These are phyloP conservation scores for Pavo muticus DNA, from an alignment of 2,113 vertebrate genomes.

Conservation along the genomic window DNA sequence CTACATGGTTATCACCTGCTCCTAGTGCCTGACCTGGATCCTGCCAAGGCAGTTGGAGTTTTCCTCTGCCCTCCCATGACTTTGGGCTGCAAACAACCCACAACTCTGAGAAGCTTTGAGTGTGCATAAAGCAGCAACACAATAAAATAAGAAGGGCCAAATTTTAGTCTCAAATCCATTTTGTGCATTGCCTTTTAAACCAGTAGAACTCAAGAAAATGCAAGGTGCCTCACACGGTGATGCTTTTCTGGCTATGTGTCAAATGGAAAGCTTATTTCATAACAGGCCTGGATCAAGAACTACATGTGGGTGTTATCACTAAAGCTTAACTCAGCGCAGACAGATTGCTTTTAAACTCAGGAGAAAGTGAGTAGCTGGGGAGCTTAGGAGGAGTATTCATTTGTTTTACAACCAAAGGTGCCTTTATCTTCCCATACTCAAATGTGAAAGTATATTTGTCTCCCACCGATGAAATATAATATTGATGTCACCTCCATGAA, in stretches of 20 bases:
- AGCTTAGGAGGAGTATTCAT: conserved; percentile 46
- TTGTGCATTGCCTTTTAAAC: not conserved
- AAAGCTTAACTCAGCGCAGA: conserved; percentile 1
- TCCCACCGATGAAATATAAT: conserved; percentile 74
- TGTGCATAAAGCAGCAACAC: not conserved
- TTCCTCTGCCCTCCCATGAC: not conserved
- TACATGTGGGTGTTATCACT: not conserved
- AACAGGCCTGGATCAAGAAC: not conserved
- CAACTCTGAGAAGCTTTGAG: not conserved
- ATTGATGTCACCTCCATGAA: conserved; percentile 76
- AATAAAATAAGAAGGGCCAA: not conserved
- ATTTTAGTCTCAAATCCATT: not conserved
- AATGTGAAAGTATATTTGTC: conserved; percentile 71
- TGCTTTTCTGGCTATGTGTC: accelerated
- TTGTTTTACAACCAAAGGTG: conserved; percentile 71
- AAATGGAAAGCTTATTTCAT: not conserved
- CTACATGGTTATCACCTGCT: not conserved
- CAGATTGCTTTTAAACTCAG: conserved; percentile 31
- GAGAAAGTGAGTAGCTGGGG: conserved; percentile 20
- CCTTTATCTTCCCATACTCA: conserved; percentile 71
- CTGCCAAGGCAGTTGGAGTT: not conserved
- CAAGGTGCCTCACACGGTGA: accelerated
- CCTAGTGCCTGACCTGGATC: no score
- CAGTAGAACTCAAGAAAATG: not conserved
- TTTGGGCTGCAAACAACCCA: not conserved